Evolutionary conservation across 2,888 invertebrate genomes (phyloP).

Genomic region (Dorcus parallelipipedus): DNA sequence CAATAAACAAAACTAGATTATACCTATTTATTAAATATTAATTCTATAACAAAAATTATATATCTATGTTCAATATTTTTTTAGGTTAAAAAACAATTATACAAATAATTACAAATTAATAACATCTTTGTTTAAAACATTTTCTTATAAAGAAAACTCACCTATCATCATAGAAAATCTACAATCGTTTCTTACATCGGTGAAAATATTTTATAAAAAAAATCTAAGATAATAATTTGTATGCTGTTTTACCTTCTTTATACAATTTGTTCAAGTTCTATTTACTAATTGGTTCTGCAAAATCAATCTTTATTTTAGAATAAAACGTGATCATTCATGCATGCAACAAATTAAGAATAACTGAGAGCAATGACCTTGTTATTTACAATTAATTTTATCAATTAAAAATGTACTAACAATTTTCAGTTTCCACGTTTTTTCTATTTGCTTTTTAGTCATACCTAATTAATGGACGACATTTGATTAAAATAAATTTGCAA

Average conservation of each 20-base stretch:
- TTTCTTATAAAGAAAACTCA: conserved; percentile 48
- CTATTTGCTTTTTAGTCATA: no score
- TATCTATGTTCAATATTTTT: conserved; percentile 32
- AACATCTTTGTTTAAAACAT: conserved; percentile 43
- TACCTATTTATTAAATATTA: conserved; percentile 39
- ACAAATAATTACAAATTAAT: conserved; percentile 48
- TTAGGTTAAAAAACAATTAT: conserved; percentile 42
- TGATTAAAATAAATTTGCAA: no score
- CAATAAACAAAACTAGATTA: conserved; percentile 23
- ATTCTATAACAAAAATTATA: conserved; percentile 49
- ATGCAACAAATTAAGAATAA: no score
- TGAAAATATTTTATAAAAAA: conserved; percentile 21
- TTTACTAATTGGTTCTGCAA: conserved; percentile 15
- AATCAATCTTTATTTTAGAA: conserved; percentile 1
- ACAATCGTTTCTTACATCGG: conserved; percentile 31
- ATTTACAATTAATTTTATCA: no score
- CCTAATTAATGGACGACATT: no score
- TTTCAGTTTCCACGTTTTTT: no score
- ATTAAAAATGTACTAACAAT: no score
- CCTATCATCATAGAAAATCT: conserved; percentile 44
- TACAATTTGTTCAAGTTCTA: conserved; percentile 22
- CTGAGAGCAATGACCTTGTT: no score
- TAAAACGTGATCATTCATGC: no score
- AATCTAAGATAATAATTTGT: conserved; percentile 15
- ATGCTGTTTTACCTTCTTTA: conserved; percentile 18